Base-by-base conservation (phyloP, 1,140 invertebrate genomes). In the Pseudomyrmex gracilis region DNA sequence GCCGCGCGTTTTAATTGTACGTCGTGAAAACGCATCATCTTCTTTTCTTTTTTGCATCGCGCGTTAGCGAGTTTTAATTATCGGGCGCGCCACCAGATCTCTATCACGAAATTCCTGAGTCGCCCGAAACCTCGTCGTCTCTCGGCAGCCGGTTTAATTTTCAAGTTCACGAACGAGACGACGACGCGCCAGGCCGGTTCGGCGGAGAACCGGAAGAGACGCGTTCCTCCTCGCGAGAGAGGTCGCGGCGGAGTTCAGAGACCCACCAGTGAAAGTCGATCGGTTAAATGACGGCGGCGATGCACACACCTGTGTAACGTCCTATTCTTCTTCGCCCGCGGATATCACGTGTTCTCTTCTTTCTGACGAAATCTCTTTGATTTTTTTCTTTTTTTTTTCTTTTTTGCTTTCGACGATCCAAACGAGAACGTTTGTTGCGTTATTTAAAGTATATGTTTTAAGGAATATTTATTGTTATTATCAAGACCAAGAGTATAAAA, bases 251-350 rank as follows among this genome's bases (percentile, higher is more conserved):
- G 85, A 78, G 91, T 92, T 92, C 91, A 92, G 83, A 89, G 91
- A 92, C 90, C 91, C 85, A 64, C 85, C 80, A 92, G 91, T 92
- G 91, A 92, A 92, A 92, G 91, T 91, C 87, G 82, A 89, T 89
- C 77, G 45, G 77, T 71, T 80, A 87, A 71, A 83, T 70, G 80
- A 73, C 47, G 49, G 60, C 5, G 22, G 43, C 73, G 85, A 60
- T 80, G 86, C 86, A 85, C 86, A 85, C 85, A 87, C 73, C 85
- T 85, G 86, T 77, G 85, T 84, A 84, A 89, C 45, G 77, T 85
- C 61, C 71, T 74, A 57, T 67, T 55, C 86, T 73, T 67, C 10
- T 47, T 3, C 7, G 24, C 12, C 64, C 22, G 51, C 82, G 24
- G 34, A 20, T 70, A 67, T 45, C 64, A 64, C 47, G 74, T 67